These are phyloP conservation scores for Drosophila eugracilis DNA, from an alignment of 1,140 invertebrate species.

Conservation along the genomic window DNA sequence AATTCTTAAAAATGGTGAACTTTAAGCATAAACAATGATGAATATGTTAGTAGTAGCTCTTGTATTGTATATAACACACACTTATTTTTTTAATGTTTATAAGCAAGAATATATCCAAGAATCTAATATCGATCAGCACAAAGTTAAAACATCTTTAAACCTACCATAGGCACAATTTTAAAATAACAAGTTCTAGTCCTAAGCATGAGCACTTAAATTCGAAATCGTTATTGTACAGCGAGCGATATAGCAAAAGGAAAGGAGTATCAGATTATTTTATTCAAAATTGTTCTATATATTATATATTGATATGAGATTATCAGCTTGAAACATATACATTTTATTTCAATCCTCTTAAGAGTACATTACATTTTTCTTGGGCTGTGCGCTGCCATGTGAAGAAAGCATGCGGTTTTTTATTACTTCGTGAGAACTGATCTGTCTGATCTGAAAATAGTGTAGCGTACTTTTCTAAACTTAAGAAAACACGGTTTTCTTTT, in stretches of 20 bases:
- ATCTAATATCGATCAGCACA: conserved; percentile 40
- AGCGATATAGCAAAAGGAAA: conserved; percentile 1
- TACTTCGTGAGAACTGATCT: conserved; percentile 31
- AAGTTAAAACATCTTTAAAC: conserved; percentile 2
- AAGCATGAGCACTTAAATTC: conserved; percentile 42
- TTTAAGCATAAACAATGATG: conserved; percentile 13
- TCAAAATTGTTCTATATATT: conserved; percentile 14
- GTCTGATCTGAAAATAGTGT: conserved; percentile 18
- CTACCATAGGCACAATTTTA: conserved; percentile 21
- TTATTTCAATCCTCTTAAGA: conserved; percentile 20
- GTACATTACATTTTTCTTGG: conserved; percentile 61
- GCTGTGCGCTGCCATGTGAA: conserved; percentile 69
- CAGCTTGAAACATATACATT: conserved; percentile 25
- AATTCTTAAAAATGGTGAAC: conserved; percentile 28
- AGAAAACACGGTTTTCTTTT: conserved; percentile 18
- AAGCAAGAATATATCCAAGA: conserved; percentile 20
- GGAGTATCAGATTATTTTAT: conserved; percentile 5
- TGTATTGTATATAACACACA: conserved; percentile 36
- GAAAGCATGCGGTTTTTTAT: conserved; percentile 54
- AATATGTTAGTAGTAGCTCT: conserved; percentile 7
- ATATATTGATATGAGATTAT: conserved; percentile 57
- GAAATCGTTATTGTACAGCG: not conserved
- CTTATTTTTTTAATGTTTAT: conserved; percentile 11
- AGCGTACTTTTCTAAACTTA: conserved; percentile 41
- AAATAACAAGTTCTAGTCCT: conserved; percentile 44